Percentiles rank a stretch among this genome's conserved stretches.
Conservation (phyloP, 2,888 invertebrate genomes). For the Trichopria drosophilae region DNA sequence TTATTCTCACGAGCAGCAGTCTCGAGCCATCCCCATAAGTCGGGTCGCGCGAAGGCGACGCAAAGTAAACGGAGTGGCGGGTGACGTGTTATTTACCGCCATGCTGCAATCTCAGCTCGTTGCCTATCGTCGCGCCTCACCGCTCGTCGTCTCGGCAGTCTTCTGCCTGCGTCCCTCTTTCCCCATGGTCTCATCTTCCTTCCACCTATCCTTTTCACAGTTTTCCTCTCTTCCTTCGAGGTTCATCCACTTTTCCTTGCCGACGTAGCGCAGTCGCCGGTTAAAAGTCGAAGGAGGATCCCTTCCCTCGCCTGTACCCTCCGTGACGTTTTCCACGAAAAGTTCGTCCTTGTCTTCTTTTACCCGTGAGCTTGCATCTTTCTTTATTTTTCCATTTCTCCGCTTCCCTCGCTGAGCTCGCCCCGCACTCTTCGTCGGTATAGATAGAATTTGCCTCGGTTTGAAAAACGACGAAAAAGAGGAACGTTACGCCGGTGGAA, state of each 20-base stretch:
- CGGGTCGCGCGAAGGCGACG: too few relatives aligned
- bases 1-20: too few relatives aligned
- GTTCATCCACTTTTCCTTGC: conserved; percentile 44
- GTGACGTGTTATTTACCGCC: conserved; percentile 53
- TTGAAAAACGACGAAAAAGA: too few relatives aligned
- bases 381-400: neutral
- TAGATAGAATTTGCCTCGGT: too few relatives aligned
- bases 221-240: conserved; percentile 38
- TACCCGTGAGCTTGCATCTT: conserved; percentile 24
- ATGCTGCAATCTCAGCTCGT: conserved; percentile 49
- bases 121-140: conserved; percentile 34
- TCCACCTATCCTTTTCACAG: conserved; percentile 34
- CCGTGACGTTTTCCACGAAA: conserved; percentile 32
- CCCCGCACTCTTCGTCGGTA: neutral
- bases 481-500: too few relatives aligned
- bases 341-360: conserved; percentile 23
- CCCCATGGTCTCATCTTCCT: conserved; percentile 26
- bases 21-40: too few relatives aligned
- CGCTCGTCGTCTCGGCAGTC: conserved; percentile 19
- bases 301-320: conserved; percentile 37
- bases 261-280: conserved; percentile 38
- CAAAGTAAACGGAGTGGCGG: conserved; percentile 49
- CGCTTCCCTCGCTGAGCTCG: neutral
- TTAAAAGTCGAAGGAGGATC: conserved; percentile 46
- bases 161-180: conserved; percentile 30